Evolutionary conservation across 2,113 vertebrate species (phyloP).

Genomic region (Brachyistius frenatus): DNA sequence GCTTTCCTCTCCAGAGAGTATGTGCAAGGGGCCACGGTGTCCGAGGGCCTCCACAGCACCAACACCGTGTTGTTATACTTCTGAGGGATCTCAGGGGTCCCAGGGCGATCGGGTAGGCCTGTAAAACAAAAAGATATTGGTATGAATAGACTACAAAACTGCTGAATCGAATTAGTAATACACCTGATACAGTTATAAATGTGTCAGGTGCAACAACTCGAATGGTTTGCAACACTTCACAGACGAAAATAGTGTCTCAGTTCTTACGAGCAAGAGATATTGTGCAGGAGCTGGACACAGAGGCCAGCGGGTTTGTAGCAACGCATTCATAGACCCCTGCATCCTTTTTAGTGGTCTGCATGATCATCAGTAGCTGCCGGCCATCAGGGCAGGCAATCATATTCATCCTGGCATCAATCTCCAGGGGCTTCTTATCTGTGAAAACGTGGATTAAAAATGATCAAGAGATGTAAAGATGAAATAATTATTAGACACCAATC

Average conservation of each 20-base stretch:
- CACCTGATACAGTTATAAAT: too few relatives aligned
- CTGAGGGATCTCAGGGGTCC: constrained; percentile 95
- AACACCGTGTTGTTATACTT: constrained; percentile 95
- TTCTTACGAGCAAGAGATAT: constrained; percentile 94
- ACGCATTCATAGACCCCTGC: constrained; percentile 95
- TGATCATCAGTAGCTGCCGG: constrained; percentile 93
- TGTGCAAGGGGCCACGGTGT: constrained; percentile 92
- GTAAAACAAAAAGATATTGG: constrained; percentile 6
- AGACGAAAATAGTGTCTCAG: background rate
- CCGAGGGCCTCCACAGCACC: constrained; percentile 95
- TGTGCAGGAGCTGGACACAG: constrained; percentile 91
- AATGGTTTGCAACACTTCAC: background rate
- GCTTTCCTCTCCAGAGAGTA: constrained; percentile 91
- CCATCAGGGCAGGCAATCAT: constrained; percentile 94
- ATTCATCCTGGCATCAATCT: constrained; percentile 87
- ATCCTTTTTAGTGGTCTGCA: constrained; percentile 91
- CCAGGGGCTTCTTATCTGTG: constrained; percentile 91
- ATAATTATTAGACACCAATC: too few relatives aligned
- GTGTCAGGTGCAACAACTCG: too few relatives aligned
- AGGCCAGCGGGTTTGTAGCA: constrained; percentile 90
- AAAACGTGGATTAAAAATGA: constrained; percentile 3
- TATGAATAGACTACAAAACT: background rate
- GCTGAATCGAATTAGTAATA: background rate
- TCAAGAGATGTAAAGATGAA: background rate
- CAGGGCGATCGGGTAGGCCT: constrained; percentile 93